phyloP scores from a whole-genome alignment of 2,797 vertebrate genomes.

The Siniperca undulata region DNA sequence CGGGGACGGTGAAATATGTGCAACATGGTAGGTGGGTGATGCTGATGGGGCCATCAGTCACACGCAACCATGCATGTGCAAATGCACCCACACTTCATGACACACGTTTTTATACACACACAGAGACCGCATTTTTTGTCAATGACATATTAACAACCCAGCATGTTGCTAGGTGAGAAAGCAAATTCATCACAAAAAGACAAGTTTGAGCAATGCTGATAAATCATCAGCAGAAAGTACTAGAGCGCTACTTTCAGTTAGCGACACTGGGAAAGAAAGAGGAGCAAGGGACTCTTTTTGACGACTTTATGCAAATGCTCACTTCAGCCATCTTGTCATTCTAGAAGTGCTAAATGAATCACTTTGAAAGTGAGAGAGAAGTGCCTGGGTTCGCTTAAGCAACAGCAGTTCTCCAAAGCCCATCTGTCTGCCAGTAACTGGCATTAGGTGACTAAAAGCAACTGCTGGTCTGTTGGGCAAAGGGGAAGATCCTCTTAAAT shows the following conservation, averaged over 20 bases:
- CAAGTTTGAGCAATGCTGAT: slow-evolving; percentile 54
- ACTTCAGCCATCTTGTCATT: slow-evolving; percentile 64
- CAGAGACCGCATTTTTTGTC: slow-evolving; percentile 28
- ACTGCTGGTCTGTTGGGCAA: slow-evolving; percentile 80
- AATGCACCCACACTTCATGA: slow-evolving; percentile 25
- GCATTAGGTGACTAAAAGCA: slow-evolving; percentile 81
- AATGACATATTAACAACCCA: slow-evolving; percentile 33
- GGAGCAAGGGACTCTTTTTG: slow-evolving; percentile 49
- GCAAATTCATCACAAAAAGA: slow-evolving; percentile 56
- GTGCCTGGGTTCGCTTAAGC: slow-evolving; percentile 65
- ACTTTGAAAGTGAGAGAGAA: slow-evolving; percentile 77
- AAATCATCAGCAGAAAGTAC: slow-evolving; percentile 66
- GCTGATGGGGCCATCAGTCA: slow-evolving; percentile 53
- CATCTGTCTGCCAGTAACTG: slow-evolving; percentile 77
- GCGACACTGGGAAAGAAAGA: slow-evolving; percentile 18
- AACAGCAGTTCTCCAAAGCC: slow-evolving; percentile 77
- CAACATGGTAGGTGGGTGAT: slow-evolving; percentile 43
- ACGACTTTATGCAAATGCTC: slow-evolving; percentile 69
- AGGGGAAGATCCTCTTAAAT: slow-evolving; percentile 79
- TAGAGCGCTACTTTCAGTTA: slow-evolving; percentile 53
- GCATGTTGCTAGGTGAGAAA: slow-evolving; percentile 48
- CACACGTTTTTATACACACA: background rate
- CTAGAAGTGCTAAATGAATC: slow-evolving; percentile 76
- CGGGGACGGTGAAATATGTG: slow-evolving; percentile 33
- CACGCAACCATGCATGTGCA: slow-evolving; percentile 45